Evolutionary conservation across 2,888 invertebrate genomes (phyloP).

Genomic region (Aporophyla nigra): DNA sequence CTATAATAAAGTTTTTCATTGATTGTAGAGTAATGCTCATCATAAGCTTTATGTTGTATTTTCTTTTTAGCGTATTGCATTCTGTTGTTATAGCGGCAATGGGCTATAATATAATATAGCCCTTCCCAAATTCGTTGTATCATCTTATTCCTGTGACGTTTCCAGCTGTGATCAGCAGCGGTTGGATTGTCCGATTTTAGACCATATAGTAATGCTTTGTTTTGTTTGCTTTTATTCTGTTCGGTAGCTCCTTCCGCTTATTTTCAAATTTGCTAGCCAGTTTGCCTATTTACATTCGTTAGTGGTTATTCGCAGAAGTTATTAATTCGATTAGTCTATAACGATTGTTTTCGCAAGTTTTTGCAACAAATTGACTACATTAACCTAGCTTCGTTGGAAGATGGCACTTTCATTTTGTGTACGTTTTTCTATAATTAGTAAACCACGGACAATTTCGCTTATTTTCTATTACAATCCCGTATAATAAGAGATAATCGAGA

Average conservation of each 20-base stretch:
- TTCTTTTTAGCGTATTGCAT: not conserved
- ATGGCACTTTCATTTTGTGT: conserved; percentile 54
- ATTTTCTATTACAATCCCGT: conserved; percentile 28
- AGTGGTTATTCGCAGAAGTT: conserved; percentile 3
- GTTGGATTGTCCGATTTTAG: not conserved
- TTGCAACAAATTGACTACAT: conserved; percentile 42
- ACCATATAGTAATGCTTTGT: not conserved
- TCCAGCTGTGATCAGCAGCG: no score
- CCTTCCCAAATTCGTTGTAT: not conserved
- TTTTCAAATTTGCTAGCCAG: not conserved
- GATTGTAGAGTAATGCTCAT: not conserved
- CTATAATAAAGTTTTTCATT: not conserved
- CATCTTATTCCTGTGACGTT: not conserved
- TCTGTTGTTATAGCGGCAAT: not conserved
- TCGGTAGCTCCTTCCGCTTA: not conserved
- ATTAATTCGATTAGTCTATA: conserved; percentile 10
- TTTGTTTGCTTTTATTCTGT: conserved; percentile 1
- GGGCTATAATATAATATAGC: not conserved
- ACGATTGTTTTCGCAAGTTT: conserved; percentile 26
- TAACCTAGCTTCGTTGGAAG: conserved; percentile 37
- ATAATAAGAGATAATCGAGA: conserved; percentile 21
- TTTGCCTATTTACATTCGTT: not conserved
- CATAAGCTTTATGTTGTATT: not conserved
- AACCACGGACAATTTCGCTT: conserved; percentile 61
- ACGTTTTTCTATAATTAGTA: conserved; percentile 69